Base-by-base conservation (phyloP, 2,888 invertebrate species). In the Diabrotica balteata region DNA sequence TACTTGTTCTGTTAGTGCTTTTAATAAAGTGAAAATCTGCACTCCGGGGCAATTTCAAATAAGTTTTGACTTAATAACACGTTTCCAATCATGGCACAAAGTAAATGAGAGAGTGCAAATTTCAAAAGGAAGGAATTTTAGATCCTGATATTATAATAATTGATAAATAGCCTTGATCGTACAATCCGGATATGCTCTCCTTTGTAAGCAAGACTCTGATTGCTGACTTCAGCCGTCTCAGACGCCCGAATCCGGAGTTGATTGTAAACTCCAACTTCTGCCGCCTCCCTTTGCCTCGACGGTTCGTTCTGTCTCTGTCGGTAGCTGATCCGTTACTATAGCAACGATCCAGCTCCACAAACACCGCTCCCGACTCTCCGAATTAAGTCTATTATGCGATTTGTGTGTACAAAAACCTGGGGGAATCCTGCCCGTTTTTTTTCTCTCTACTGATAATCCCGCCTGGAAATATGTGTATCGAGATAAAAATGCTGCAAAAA, bases 231-330 rank as follows among this genome's bases (percentile, higher is more conserved):
- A 75, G 76, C 77, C 76, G 77, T 76, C 78, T 77, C 78, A 79
- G 79, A 79, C 78, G 76, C 74, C 78, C 77, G 79, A 80, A 80
- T 81, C 80, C 81, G 79, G 80, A 73, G 72, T 76, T 80, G 81
- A 80, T 81, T 81, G 80, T 80, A 79, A 79, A 80, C 79, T 79
- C 78, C 50, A 44, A 32, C 57, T 50, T 22, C 45, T 52, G 55
- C 58, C 57, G 22, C 51, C 59, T 22, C 22, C 55, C 58, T 55
- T 42, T 66, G 8, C 49, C 54, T n/a, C 7, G 11, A 2, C 54
- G 54, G 50, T 51, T 62, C 62, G 42, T 52, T 49, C 53, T 60
- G 44, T 43, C 54, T 59, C 62, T 62, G 64, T 68, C 65, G 66
- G 64, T 64, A 67, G 61, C 71, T 64, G 57, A 60, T 63, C 64